Evolutionary conservation across 2,797 vertebrate species (phyloP).

Genomic region (Diplodus puntazzo): DNA sequence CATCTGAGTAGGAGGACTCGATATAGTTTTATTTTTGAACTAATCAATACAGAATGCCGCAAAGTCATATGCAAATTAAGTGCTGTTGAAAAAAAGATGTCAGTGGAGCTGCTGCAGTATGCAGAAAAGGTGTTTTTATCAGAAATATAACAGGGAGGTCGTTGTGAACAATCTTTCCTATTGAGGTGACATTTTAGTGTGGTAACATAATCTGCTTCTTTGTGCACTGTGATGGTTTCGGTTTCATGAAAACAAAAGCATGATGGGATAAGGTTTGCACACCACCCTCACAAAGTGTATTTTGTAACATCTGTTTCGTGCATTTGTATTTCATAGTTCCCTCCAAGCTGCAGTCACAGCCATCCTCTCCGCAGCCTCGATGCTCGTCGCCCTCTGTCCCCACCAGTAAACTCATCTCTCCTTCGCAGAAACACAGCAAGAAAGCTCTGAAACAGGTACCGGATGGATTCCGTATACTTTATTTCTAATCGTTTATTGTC

Average conservation of each 20-base stretch:
- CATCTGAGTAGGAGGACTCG: slow-evolving; percentile 43
- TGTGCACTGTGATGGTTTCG: slow-evolving; percentile 68
- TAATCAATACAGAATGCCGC: slow-evolving; percentile 54
- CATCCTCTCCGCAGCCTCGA: slow-evolving; percentile 92
- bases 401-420: slow-evolving; percentile 93
- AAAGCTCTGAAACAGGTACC: slow-evolving; percentile 92
- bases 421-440: slow-evolving; percentile 99
- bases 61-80: slow-evolving; percentile 59
- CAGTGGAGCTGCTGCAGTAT: slow-evolving; percentile 41
- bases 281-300: slow-evolving; percentile 67
- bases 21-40: slow-evolving; percentile 37
- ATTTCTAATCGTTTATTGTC: neutral
- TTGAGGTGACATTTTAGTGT: slow-evolving; percentile 37
- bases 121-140: slow-evolving; percentile 35
- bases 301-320: slow-evolving; percentile 64
- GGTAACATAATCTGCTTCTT: slow-evolving; percentile 62
- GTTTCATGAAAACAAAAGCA: slow-evolving; percentile 75
- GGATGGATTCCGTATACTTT: neutral
- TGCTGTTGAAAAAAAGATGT: slow-evolving; percentile 9
- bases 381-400: slow-evolving; percentile 93
- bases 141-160: slow-evolving; percentile 41
- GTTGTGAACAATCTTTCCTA: slow-evolving; percentile 2
- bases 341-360: slow-evolving; percentile 91
- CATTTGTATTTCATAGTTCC: slow-evolving; percentile 80
- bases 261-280: slow-evolving; percentile 46